Evolutionary conservation across 2,888 invertebrate genomes (phyloP), one percentile per base, ranked within the genome.

Genomic region (Cloeon dipterum): DNA sequence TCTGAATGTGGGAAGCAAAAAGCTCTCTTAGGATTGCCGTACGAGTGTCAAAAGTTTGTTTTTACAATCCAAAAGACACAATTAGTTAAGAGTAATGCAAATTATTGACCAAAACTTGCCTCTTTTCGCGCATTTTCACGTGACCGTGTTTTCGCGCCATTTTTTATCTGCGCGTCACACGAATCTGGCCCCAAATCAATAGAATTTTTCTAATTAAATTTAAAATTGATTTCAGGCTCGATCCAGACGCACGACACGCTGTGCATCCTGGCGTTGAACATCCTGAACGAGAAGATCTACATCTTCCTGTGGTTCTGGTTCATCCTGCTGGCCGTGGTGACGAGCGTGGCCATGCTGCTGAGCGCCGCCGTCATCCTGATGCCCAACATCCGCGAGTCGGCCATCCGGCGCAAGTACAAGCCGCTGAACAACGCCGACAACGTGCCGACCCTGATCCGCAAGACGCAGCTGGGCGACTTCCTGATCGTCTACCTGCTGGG

Each of bases 221-320:
- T n/a, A n/a, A n/a, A n/a, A n/a, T n/a, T n/a, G n/a, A 36, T 32
- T 23, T 18, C 37, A 43, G 88, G 88, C 33, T 67, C 78, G 5
- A 71, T 85, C 42, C 83, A 86, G 58, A 76, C 67, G 48, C 75
- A 81, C 57, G 88, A 78, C 52, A 78, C 85, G 1, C 65, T 88
- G 32, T 88, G 88, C 50, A 68, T 88, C n/a, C 63, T 88, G 26
- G 85, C 86, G 2, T 61, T 86, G 46, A 88, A 88, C 54, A 85
- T 88, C 47, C 66, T 88, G 40, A 88, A 88, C 57, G 88, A 88
- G 57, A 88, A 88, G 59, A 85, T 88, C 49, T 88, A 79, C 62
- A 82, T 88, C 49, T 83, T 88, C 64, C 61, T 88, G 42, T 88
- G 88, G 88, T 81, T 70, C 59, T 88, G 88, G 88, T 78, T 86